Percentiles rank a stretch among this genome's conserved stretches.
Evolutionary conservation across 1,140 invertebrate genomes (phyloP).

Genomic region (Matsumurasca onukii): DNA sequence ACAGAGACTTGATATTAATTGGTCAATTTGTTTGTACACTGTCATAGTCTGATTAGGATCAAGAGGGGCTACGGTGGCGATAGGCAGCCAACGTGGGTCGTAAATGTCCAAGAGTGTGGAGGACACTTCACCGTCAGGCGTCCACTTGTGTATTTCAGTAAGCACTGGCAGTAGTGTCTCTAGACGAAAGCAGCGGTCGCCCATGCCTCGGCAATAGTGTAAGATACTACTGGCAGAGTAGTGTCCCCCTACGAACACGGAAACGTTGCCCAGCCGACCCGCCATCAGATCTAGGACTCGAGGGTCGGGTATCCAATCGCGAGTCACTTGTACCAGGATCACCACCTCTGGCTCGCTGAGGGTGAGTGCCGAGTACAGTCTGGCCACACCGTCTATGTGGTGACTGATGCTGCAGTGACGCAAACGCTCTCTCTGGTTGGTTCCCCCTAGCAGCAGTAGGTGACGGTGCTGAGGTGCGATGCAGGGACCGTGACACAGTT

Average conservation of each 20-base stretch:
- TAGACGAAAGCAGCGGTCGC: conserved; percentile 29
- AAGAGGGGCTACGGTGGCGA: conserved; percentile 32
- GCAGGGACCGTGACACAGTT: conserved; percentile 20
- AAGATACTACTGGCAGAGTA: conserved; percentile 19
- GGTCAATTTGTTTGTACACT: conserved; percentile 35
- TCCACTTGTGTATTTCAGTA: conserved; percentile 34
- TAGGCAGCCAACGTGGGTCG: conserved; percentile 35
- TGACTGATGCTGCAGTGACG: conserved; percentile 33
- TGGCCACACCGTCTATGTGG: conserved; percentile 19
- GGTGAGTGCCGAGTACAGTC: conserved; percentile 21
- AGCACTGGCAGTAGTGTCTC: conserved; percentile 34
- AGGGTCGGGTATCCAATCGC: conserved; percentile 31
- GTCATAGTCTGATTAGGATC: conserved; percentile 28
- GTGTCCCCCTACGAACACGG: conserved; percentile 34
- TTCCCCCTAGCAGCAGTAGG: conserved; percentile 34
- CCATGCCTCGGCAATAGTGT: conserved; percentile 32
- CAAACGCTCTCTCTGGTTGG: conserved; percentile 31
- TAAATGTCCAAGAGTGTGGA: conserved; percentile 28
- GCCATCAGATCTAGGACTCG: conserved; percentile 34
- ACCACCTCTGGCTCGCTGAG: conserved; percentile 18
- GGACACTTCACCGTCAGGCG: not conserved
- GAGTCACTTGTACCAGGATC: conserved; percentile 34
- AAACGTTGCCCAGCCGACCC: conserved; percentile 37
- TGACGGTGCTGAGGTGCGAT: conserved; percentile 29
- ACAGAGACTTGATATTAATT: conserved; percentile 35